Evolutionary conservation across 2,113 vertebrate species (phyloP), one percentile per base, ranked within the genome.

Genomic region (Dipodomys spectabilis): DNA sequence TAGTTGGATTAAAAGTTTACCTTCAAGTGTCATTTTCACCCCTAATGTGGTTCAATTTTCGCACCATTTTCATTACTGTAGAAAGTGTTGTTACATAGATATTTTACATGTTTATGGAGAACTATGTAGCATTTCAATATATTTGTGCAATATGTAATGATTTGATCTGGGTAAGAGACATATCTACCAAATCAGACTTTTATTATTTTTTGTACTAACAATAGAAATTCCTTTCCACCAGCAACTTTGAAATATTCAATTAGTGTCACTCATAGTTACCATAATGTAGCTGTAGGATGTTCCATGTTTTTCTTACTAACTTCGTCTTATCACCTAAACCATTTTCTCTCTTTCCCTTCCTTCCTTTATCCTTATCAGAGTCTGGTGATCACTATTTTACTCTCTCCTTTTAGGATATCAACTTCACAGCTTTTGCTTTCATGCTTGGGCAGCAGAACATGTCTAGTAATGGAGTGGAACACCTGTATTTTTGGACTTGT

Each of bases 1-100:
- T 65, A 71, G 68, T 78, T 86, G 39, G 35, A 80, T 87, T 87
- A 79, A 12, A 80, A 39, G n/a, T n/a, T 45, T 82, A 92, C n/a
- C 7, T 27, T 60, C 44, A 69, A 44, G 16, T 2, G 13, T 35
- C 11, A 53, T 73, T 94, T 83, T 90, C 65, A 57, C 53, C 32
- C 15, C 5, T 68, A 72, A 57, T 60, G 1, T 39, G 8, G 49
- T 45, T 11, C 20, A 83, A 30, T n/a, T 57, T 28, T 3, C 16
- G 1, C 53, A 57, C 16, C 12, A 13, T 57, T 57, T 57, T 16
- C 53, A 13, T 57, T 57, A 18, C 53, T 57, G 53, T 57, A 57
- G 12, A 57, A 57, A 57, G 15, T 57, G 12, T 57, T 57, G 15
- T 57, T 2, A 30, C 5, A 28, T 23, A 86, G 32, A 6, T 73